A percentile compares a stretch with the other conserved stretches of the same genome.
These are phyloP conservation scores for Ophonus ardosiacus DNA, from an alignment of 2,888 invertebrate species.

Conservation along the genomic window DNA sequence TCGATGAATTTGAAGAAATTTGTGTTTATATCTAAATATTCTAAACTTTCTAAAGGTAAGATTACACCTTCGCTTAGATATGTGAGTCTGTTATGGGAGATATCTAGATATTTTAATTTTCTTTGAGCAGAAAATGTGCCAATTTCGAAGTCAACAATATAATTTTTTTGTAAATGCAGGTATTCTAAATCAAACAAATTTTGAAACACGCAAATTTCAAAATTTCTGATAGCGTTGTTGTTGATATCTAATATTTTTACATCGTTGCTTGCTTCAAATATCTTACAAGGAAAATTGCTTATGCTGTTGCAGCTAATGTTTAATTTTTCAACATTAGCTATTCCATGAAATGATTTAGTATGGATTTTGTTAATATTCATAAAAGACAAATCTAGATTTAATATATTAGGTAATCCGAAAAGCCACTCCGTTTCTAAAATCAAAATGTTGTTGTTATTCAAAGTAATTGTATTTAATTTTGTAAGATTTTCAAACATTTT, in stretches of 20 bases:
- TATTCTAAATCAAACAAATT: not conserved
- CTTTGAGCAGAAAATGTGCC: not conserved
- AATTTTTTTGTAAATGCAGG: not conserved
- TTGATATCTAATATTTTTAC: not conserved
- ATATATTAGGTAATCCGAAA: not conserved
- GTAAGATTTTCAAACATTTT: not conserved
- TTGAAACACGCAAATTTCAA: not conserved
- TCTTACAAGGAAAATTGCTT: not conserved
- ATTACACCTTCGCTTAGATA: not conserved
- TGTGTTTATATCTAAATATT: not conserved
- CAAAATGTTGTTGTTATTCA: not conserved
- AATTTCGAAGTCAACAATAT: not conserved
- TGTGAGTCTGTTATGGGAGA: not conserved
- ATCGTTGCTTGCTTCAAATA: not conserved
- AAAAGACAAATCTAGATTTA: slow-evolving; percentile 4
- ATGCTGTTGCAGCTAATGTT: not conserved
- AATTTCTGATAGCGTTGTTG: not conserved
- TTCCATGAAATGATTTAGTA: not conserved
- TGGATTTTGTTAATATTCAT: not conserved
- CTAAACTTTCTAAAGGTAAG: not conserved
- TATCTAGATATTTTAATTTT: not conserved
- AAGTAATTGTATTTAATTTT: not conserved
- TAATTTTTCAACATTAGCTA: not conserved
- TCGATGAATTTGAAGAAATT: not conserved
- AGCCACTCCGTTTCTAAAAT: not conserved